Evolutionary conservation across 2,888 invertebrate genomes (phyloP).

Genomic region (Nomada ruficornis): DNA sequence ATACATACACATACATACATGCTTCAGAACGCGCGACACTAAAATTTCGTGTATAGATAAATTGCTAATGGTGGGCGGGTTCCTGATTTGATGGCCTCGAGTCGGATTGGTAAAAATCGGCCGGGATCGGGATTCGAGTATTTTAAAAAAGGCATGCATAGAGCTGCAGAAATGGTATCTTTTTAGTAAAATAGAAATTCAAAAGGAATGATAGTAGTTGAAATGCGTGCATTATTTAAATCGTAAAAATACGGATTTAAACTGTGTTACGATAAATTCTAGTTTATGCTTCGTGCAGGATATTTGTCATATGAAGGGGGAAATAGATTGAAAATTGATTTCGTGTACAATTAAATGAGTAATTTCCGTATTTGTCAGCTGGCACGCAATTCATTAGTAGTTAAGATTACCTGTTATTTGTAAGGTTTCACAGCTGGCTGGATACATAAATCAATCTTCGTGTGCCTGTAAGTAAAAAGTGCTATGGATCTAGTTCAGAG

Average conservation of each 20-base stretch:
- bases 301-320: background rate
- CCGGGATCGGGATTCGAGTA: too few relatives aligned
- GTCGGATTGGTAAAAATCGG: too few relatives aligned
- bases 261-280: too few relatives aligned
- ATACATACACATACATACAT: background rate
- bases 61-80: too few relatives aligned
- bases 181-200: too few relatives aligned
- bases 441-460: conserved; percentile 2
- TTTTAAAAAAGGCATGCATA: too few relatives aligned
- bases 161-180: too few relatives aligned
- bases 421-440: background rate
- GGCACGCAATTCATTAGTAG: background rate
- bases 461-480: conserved; percentile 8
- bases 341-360: background rate
- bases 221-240: too few relatives aligned
- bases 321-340: background rate
- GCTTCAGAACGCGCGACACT: background rate
- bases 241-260: too few relatives aligned
- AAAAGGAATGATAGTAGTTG: too few relatives aligned
- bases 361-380: background rate
- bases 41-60: background rate
- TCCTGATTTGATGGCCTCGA: too few relatives aligned
- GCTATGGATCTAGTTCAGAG: conserved; percentile 15
- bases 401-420: background rate
- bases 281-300: too few relatives aligned